Evolutionary conservation across 2,113 vertebrate species (phyloP).

Genomic region (Gorsachius goisagi): DNA sequence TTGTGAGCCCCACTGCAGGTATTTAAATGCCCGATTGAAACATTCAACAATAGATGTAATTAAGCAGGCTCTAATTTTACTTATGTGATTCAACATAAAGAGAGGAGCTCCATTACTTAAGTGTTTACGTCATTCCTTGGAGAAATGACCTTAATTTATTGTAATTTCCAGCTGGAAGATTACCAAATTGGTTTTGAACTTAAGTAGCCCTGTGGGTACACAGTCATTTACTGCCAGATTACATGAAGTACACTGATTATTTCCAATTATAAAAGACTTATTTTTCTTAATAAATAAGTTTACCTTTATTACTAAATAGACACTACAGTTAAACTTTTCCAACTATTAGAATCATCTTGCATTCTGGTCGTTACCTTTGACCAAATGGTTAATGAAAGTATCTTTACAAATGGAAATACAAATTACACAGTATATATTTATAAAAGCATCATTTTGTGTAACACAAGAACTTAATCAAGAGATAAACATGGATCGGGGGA

Average conservation of each 20-base stretch:
- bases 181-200: conserved; percentile 35
- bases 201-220: neutral
- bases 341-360: neutral
- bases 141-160: conserved; percentile 46
- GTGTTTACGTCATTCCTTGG: conserved; percentile 28
- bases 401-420: neutral
- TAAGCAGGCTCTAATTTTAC: conserved; percentile 40
- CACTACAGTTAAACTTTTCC: neutral
- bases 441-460: neutral
- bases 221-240: neutral
- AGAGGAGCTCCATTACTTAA: conserved; percentile 26
- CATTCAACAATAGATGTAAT: neutral
- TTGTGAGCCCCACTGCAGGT: neutral
- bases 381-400: neutral
- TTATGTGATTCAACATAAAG: neutral
- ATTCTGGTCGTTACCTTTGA: neutral
- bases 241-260: neutral
- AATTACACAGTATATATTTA: neutral
- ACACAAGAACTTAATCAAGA: neutral
- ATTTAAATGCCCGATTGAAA: neutral
- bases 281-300: conserved; percentile 6
- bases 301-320: neutral
- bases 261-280: conserved; percentile 5
- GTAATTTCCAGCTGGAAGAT: conserved; percentile 51
- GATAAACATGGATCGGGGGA: neutral